Percentiles rank a stretch among this genome's conserved stretches.
Evolutionary conservation across 2,888 invertebrate species (phyloP).

Genomic region (Molanna angustata): DNA sequence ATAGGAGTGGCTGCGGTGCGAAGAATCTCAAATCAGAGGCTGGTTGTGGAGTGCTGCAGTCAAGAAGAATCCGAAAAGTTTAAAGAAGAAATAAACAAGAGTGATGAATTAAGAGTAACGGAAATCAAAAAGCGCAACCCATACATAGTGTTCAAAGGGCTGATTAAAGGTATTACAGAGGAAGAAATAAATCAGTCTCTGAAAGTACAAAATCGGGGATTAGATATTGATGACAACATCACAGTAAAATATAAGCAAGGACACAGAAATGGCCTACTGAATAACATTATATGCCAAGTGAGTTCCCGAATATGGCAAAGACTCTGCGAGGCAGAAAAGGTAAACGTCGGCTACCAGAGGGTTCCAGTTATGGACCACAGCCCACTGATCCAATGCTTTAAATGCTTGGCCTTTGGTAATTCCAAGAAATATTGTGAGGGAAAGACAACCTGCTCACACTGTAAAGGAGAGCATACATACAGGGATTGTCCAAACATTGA

Average conservation of each 20-base stretch:
- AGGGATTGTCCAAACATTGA: neutral
- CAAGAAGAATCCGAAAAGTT: neutral
- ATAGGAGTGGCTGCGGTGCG: neutral
- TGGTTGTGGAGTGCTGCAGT: neutral
- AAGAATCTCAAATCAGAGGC: constrained; percentile 1
- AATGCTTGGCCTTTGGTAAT: constrained; percentile 1
- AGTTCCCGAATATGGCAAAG: neutral
- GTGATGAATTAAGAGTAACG: neutral
- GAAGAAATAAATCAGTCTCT: neutral
- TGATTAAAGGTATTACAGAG: constrained; percentile 8
- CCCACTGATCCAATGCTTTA: constrained; percentile 2
- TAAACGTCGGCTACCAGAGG: constrained; percentile 2
- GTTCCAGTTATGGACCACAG: neutral
- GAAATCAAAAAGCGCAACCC: neutral
- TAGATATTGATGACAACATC: neutral
- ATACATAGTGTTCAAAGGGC: constrained; percentile 2
- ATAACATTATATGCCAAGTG: constrained; percentile 5
- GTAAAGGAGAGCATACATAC: neutral
- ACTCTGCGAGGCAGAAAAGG: neutral
- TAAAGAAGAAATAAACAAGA: neutral
- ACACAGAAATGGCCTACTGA: neutral
- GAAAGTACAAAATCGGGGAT: neutral
- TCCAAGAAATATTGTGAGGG: neutral
- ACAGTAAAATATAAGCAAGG: neutral
- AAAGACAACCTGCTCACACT: neutral